Percentiles rank a stretch among this genome's conserved stretches.
These are phyloP conservation scores for Cassiopea xamachana DNA, from an alignment of 30 jellyfish, hydroid and myxozoan species.

Conservation along the genomic window DNA sequence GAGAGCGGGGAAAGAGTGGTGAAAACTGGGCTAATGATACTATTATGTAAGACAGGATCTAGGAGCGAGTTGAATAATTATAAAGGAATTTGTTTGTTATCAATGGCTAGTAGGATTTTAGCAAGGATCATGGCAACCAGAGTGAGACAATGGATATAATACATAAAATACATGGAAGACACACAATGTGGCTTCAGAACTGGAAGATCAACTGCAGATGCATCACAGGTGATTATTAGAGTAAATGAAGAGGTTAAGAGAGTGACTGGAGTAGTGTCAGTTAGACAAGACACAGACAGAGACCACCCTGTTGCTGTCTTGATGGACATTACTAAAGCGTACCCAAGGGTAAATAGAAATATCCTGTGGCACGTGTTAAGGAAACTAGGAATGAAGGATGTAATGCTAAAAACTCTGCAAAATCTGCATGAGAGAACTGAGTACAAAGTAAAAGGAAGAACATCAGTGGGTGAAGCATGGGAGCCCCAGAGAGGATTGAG, in stretches of 20 bases:
- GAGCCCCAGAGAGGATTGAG: neutral
- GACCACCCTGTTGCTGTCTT: neutral
- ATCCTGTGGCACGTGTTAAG: slow-evolving; percentile 5
- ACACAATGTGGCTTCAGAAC: slow-evolving; percentile 10
- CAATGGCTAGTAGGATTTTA: slow-evolving; percentile 3
- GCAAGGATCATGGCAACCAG: slow-evolving; percentile 4
- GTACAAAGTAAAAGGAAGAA: neutral
- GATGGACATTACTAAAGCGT: neutral
- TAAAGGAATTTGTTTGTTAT: neutral
- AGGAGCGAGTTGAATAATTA: neutral
- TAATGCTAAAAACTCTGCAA: neutral
- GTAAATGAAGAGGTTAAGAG: slow-evolving; percentile 2
- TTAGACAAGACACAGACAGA: neutral
- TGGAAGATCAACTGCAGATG: slow-evolving; percentile 2
- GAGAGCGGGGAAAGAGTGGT: slow-evolving; percentile 1
- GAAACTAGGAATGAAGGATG: neutral
- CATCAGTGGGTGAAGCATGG: neutral
- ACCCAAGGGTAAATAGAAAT: slow-evolving; percentile 4
- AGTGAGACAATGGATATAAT: neutral
- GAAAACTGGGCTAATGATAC: slow-evolving; percentile 8
- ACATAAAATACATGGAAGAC: slow-evolving; percentile 2
- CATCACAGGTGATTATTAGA: slow-evolving; percentile 1
- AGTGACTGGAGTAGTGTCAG: slow-evolving; percentile 1
- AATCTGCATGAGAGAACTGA: slow-evolving; percentile 1
- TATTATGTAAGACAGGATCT: neutral